Conservation (phyloP, 64 coral and sea anemone genomes). For the Pocillopora verrucosa region DNA sequence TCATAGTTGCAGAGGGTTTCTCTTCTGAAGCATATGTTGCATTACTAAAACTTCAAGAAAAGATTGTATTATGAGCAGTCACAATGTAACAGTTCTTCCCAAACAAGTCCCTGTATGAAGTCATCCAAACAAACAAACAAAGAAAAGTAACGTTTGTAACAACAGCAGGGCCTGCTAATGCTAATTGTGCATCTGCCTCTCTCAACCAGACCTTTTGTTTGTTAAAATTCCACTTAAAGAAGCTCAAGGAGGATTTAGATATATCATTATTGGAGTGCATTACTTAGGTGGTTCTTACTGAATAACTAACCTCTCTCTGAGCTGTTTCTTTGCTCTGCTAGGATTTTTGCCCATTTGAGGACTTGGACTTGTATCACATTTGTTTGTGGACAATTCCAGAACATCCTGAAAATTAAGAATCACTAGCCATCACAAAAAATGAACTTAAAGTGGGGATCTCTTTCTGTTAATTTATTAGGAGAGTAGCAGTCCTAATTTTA, state of each 20-base stretch:
- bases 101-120: no score
- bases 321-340: background rate
- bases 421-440: background rate
- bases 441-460: background rate
- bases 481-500: background rate
- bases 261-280: no score
- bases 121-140: no score
- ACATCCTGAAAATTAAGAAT: conserved; percentile 3
- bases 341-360: background rate
- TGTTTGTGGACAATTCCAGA: background rate
- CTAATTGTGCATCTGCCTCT: no score
- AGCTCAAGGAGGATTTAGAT: no score
- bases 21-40: background rate
- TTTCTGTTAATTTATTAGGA: no score
- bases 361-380: background rate
- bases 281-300: background rate
- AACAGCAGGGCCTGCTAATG: no score
- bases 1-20: background rate
- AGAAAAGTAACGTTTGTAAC: no score
- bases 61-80: background rate
- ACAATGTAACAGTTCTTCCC: no score
- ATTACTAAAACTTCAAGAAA: background rate
- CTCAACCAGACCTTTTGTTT: no score
- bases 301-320: background rate
- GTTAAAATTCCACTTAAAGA: no score